These are phyloP conservation scores for Metridium senile DNA, from an alignment of 92 coral and sea anemone species.

Conservation along the genomic window DNA sequence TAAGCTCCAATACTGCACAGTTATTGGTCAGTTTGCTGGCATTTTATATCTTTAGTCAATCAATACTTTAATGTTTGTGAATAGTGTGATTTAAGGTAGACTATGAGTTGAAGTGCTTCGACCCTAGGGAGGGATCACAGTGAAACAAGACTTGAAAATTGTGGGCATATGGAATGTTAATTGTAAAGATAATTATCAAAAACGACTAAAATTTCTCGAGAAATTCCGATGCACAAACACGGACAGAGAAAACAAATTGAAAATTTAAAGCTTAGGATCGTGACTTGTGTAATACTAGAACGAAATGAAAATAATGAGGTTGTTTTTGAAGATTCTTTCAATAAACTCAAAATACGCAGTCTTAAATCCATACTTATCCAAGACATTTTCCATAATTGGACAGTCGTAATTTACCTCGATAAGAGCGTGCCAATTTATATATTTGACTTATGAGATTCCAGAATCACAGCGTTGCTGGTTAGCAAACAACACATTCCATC, in stretches of 20 bases:
- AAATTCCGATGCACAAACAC: too few species aligned
- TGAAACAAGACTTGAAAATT: neutral
- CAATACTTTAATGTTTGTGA: slow-evolving; percentile 69
- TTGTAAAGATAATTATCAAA: neutral
- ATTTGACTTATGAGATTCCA: slow-evolving; percentile 7
- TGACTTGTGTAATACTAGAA: neutral
- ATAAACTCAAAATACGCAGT: neutral
- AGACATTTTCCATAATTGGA: neutral
- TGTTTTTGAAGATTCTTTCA: slow-evolving; percentile 1
- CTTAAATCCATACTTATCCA: neutral
- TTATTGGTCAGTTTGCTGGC: slow-evolving; percentile 56
- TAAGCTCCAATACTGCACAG: neutral
- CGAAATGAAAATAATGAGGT: neutral
- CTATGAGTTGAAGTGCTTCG: neutral
- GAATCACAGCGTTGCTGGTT: neutral
- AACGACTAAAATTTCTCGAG: too few species aligned
- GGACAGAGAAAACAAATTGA: neutral
- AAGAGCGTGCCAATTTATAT: neutral
- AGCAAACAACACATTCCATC: slow-evolving; percentile 2
- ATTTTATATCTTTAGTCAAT: slow-evolving; percentile 58
- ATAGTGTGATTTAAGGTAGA: slow-evolving; percentile 8
- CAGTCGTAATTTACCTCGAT: neutral
- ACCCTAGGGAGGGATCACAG: slow-evolving; percentile 11
- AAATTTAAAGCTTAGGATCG: neutral
- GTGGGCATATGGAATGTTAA: slow-evolving; percentile 10